Evolutionary conservation across 2,797 vertebrate genomes (phyloP), one percentile per base, ranked within the genome.

Genomic region (Rhinichthys osculus): DNA sequence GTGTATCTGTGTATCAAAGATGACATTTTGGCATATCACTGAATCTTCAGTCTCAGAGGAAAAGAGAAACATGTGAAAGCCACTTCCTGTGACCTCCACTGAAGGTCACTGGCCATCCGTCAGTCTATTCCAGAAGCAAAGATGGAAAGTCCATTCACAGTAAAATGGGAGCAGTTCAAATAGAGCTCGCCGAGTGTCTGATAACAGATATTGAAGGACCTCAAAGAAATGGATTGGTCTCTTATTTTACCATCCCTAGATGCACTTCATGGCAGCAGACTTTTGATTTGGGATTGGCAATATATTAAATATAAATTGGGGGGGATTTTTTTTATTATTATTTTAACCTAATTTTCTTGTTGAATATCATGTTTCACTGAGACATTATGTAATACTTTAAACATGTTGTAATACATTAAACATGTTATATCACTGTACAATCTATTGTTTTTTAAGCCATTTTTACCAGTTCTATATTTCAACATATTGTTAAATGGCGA

Each of bases 11-110:
- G 62, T 78, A 83, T 88, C 86, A 89, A 85, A 87, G 44, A 86
- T 76, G 81, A 85, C 87, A 89, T 90, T 89, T 85, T 74, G 72
- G 71, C 59, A 62, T 84, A 73, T 85, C 74, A 83, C 85, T 69
- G 84, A 78, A 89, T 71, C 40, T 59, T 66, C 23, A 52, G 27
- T 27, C 83, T 82, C 77, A 40, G 59, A 69, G 69, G 54, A 67
- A 40, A 83, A 30, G 73, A 81, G 66, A 10, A 83, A 76, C 35
- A 35, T 78, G 40, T 80, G 47, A 83, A 78, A 81, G 70, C 86
- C 52, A 57, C 71, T 82, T 85, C 83, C 74, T 88, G 47, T 76
- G 35, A 77, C 62, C 66, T 69, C 44, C 50, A 40, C 71, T 69
- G 76, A 89, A 89, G 87, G 90, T 89, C 86, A 88, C 54, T 79